Evolutionary conservation across 2,888 invertebrate genomes (phyloP), one percentile per base, ranked within the genome.

Genomic region (Parthenolecanium corni): DNA sequence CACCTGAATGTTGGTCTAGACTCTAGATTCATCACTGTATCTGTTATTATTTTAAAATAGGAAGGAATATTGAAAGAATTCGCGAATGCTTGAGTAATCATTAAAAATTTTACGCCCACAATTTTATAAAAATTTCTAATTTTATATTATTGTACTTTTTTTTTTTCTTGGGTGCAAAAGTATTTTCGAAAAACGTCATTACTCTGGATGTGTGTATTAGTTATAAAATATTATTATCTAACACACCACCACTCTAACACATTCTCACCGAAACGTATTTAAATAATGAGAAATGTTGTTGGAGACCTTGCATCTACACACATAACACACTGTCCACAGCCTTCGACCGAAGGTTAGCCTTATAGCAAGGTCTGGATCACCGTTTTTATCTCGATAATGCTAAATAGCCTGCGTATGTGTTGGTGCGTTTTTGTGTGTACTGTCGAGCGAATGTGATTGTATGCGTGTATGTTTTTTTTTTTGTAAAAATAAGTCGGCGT

Each of bases 361-460:
- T 53, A 47, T 53, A 63, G 53, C 63, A 63, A 63, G 63, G 63
- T 63, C 63, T 63, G 63, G 63, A 63, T 53, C 63, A 63, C 53
- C 53, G 54, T 47, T 63, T 63, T 54, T 61, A 51, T 61, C 38
- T 61, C 40, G 42, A 54, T 54, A 54, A 31, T 31, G 31, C 31
- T 31, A 31, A 31, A 31, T 31, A 31, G 31, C 31, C 5, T 49
- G 5, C 21, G 11, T 49, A 2, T 49, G 5, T 49, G 9, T 49
- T 21, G 12, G 20, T 20, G 44, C 14, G n/a, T 42, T 4, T 42
- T 3, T 14, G 16, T 14, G 14, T 49, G 20, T 49, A 11, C 23
- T 6, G 11, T 5, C 21, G 18, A 12, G 20, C 21, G 49, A 9
- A 6, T 49, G 14, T 20, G 12, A 42, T 42, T 42, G 9, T 38